Conservation (phyloP, 2,113 vertebrate species). For the Microcebus jonahi region DNA sequence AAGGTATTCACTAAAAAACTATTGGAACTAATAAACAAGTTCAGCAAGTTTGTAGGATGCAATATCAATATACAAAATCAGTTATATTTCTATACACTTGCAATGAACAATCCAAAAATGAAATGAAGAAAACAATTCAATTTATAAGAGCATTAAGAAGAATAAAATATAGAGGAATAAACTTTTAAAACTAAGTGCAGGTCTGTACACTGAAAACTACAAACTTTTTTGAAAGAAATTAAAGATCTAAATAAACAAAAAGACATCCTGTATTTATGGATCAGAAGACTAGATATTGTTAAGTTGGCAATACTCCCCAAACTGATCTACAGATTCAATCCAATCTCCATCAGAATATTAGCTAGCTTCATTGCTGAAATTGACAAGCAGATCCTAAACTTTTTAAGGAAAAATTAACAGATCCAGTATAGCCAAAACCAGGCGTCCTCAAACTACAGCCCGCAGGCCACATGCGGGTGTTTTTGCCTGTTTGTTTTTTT, state of each 20-base stretch:
- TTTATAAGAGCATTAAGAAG: neutral
- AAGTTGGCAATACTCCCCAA: neutral
- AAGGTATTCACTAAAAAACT: neutral
- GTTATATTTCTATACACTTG: neutral
- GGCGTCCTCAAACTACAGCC: too few species aligned
- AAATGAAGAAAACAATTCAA: neutral
- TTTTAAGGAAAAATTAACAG: neutral
- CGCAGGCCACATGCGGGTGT: too few species aligned
- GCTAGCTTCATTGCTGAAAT: constrained; percentile 10
- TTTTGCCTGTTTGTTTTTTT: too few species aligned
- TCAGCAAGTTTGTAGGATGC: neutral
- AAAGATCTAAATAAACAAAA: constrained; percentile 17
- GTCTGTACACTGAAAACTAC: neutral
- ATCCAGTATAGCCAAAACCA: neutral
- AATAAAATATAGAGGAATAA: neutral
- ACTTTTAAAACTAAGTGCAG: neutral
- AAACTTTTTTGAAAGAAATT: constrained; percentile 34
- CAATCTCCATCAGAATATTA: constrained; percentile 1
- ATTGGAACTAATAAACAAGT: constrained; percentile 3
- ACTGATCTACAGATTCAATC: neutral
- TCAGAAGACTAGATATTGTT: constrained; percentile 7
- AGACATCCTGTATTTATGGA: neutral
- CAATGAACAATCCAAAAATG: neutral
- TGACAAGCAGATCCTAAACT: constrained; percentile 10
- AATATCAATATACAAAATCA: neutral